A percentile compares a stretch with the other conserved stretches of the same genome.
Conservation (phyloP, 1,140 invertebrate species). For the Magallana gigas region DNA sequence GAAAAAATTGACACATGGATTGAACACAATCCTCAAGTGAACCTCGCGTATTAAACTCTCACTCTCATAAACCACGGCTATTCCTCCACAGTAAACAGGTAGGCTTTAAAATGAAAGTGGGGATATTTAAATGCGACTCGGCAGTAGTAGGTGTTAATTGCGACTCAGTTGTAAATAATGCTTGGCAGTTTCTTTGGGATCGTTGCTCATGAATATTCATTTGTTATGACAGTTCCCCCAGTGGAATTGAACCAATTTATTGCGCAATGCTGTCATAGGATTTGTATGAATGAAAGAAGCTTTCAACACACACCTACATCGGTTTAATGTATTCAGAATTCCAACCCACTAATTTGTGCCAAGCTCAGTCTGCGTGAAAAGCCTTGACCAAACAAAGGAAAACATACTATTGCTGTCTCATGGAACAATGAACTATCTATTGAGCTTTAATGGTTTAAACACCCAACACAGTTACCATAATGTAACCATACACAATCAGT, state of each 20-base stretch:
- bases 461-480: too few species aligned
- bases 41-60: too few species aligned
- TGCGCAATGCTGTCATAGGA: neutral
- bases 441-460: too few species aligned
- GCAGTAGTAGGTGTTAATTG: slow-evolving; percentile 23
- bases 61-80: too few species aligned
- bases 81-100: neutral
- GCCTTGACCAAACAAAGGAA: too few species aligned
- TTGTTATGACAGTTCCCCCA: neutral
- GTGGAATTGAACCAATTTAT: neutral
- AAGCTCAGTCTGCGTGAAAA: too few species aligned
- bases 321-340: neutral
- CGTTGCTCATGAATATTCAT: slow-evolving; percentile 18
- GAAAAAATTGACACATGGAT: too few species aligned
- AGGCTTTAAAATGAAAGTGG: slow-evolving; percentile 3
- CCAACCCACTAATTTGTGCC: too few species aligned
- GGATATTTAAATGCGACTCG: neutral
- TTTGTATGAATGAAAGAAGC: neutral
- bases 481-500: too few species aligned
- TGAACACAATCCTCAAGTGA: too few species aligned
- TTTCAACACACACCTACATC: neutral
- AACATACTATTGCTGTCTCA: too few species aligned
- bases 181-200: slow-evolving; percentile 5
- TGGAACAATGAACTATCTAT: too few species aligned
- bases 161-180: slow-evolving; percentile 23